phyloP scores from a whole-genome alignment of 2,797 vertebrate species.

The Acipenser oxyrinchus region DNA sequence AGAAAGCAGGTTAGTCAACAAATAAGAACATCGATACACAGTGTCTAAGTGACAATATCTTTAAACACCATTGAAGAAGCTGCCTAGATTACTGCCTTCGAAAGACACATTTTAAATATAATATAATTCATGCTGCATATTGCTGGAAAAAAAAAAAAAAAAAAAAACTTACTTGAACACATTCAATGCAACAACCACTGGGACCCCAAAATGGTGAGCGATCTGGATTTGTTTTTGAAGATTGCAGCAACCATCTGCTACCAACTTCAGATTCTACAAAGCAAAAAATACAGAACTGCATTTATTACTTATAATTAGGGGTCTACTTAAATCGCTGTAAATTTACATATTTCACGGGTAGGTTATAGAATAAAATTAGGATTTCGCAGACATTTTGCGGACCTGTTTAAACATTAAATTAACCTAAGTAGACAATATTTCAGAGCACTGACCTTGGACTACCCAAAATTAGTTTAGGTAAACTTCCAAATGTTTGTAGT shows the following conservation, averaged over 20 bases:
- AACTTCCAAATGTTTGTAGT: no score
- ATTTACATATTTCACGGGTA: no score
- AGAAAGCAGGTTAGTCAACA: neutral
- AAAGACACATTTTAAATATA: no score
- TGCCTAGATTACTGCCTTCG: neutral
- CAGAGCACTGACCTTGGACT: no score
- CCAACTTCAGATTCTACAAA: constrained; percentile 78
- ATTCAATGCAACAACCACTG: constrained; percentile 88
- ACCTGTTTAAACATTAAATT: no score
- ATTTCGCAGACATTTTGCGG: no score
- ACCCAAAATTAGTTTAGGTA: no score
- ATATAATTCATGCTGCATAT: no score
- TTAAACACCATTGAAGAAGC: neutral
- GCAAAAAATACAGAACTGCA: constrained; percentile 12
- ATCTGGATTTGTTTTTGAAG: constrained; percentile 94
- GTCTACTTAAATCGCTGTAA: no score
- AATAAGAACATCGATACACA: neutral
- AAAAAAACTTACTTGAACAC: constrained; percentile 77
- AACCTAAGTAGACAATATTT: no score
- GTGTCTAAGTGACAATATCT: neutral
- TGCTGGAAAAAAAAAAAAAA: neutral
- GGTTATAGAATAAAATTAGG: no score
- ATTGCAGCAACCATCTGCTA: constrained; percentile 85
- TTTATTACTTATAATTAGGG: no score
- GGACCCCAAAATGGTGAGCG: constrained; percentile 80